Evolutionary conservation across 2,888 invertebrate genomes (phyloP), one percentile per base, ranked within the genome.

Genomic region (Hedychridium roseum): DNA sequence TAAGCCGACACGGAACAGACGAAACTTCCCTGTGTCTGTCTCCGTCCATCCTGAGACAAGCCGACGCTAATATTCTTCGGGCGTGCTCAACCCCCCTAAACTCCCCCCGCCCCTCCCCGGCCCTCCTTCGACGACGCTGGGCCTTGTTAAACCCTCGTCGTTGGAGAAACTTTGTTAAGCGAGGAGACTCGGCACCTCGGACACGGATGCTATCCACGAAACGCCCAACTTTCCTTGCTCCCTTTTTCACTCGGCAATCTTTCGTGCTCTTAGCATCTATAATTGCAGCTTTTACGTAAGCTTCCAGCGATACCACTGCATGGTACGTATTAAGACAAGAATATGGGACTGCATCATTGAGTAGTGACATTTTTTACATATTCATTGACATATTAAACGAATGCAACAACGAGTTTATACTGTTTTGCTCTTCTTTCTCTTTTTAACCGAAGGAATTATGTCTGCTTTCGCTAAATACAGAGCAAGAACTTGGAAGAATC

Each of bases 11-110:
- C n/a, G n/a, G n/a, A n/a, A n/a, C n/a, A n/a, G n/a, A n/a, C n/a
- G n/a, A n/a, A n/a, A n/a, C n/a, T n/a, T n/a, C n/a, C n/a, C n/a
- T n/a, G n/a, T n/a, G n/a, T n/a, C n/a, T 58, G 59, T 62, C 54
- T 54, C 48, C 26, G 36, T 15, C 37, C 30, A 38, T 43, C 43
- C 45, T 46, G 56, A 43, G 56, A 52, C 43, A 41, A 52, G 42
- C 46, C 26, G 15, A 20, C 31, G 42, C 32, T 64, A 52, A 54
- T 57, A 56, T 50, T 60, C 48, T 50, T 46, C 46, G 32, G 20
- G 34, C 7, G 16, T 11, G 34, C 20, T 27, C 28, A 14, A 9
- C 15, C 11, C 36, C 30, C n/a, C n/a, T n/a, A n/a, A n/a, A n/a
- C n/a, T 35, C 36, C 20, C 36, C 11, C 32, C 32, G 30, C 42